Conservation (phyloP, 2,113 vertebrate species). For the Orthonyx spaldingii region DNA sequence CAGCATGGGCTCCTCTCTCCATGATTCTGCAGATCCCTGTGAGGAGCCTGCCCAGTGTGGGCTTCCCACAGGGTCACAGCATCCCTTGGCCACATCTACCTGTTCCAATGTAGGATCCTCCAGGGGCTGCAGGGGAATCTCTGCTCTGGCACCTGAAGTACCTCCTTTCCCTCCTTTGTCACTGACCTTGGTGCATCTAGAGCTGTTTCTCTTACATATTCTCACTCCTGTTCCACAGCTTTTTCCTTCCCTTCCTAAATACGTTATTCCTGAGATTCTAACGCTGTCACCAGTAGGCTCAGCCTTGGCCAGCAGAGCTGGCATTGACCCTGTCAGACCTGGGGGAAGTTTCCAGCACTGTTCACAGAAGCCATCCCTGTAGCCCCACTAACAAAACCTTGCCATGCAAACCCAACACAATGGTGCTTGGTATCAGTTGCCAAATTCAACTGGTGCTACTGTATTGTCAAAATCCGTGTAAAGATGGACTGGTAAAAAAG, state of each 20-base stretch:
- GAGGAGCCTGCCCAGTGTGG: not conserved
- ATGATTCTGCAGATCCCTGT: not conserved
- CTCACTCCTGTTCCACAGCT: not conserved
- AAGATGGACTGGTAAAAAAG: not conserved
- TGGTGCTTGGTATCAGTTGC: not conserved
- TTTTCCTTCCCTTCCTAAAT: not conserved
- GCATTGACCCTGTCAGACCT: no score
- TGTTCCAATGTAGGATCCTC: not conserved
- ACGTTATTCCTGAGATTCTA: not conserved
- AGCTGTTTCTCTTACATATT: not conserved
- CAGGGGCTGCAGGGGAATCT: not conserved
- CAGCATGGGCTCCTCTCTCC: not conserved
- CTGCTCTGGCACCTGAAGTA: not conserved
- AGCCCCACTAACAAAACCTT: not conserved
- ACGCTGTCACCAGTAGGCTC: not conserved
- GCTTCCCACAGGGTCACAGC: not conserved
- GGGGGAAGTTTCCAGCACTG: not conserved
- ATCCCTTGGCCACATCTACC: not conserved
- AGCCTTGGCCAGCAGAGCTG: not conserved
- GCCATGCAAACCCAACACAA: not conserved
- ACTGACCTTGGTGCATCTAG: not conserved
- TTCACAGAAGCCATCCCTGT: not conserved
- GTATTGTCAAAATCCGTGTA: not conserved
- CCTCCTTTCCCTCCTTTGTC: not conserved
- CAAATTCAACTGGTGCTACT: not conserved